phyloP scores from a whole-genome alignment of 2,113 vertebrate species.

The Athene cunicularia region DNA sequence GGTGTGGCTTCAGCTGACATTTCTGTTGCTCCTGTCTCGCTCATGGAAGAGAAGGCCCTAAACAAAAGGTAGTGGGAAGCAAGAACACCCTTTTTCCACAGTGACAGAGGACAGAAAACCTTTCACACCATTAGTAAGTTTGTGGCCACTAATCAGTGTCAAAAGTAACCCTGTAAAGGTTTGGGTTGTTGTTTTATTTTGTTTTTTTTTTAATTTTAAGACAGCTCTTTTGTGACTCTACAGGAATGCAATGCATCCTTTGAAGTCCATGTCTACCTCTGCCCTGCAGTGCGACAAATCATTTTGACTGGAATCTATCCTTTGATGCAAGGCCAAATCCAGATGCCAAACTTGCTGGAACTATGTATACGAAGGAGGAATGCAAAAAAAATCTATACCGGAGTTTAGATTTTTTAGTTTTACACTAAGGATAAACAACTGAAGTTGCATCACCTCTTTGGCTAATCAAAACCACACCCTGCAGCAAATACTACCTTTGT shows the following conservation, averaged over 20 bases:
- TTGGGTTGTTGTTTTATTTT: background rate
- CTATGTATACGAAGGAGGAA: fast-evolving
- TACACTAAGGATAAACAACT: background rate
- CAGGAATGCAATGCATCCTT: background rate
- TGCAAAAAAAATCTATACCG: background rate
- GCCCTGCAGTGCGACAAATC: background rate
- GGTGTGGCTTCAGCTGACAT: background rate
- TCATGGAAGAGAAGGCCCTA: background rate
- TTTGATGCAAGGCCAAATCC: background rate
- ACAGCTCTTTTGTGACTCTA: background rate
- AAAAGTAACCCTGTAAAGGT: background rate
- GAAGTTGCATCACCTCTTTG: background rate
- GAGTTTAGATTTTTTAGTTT: background rate
- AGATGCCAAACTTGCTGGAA: background rate
- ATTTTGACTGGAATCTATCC: background rate
- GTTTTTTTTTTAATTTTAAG: background rate
- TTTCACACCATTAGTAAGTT: fast-evolving
- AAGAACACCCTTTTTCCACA: background rate
- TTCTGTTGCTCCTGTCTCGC: background rate
- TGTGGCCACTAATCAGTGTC: background rate
- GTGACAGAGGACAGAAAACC: background rate
- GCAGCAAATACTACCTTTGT: slow-evolving; percentile 84
- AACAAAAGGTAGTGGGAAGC: background rate
- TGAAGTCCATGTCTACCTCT: background rate
- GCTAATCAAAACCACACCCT: background rate